Percentiles rank a stretch among this genome's conserved stretches.
Evolutionary conservation across 2,113 vertebrate genomes (phyloP).

Genomic region (Strigops habroptila): DNA sequence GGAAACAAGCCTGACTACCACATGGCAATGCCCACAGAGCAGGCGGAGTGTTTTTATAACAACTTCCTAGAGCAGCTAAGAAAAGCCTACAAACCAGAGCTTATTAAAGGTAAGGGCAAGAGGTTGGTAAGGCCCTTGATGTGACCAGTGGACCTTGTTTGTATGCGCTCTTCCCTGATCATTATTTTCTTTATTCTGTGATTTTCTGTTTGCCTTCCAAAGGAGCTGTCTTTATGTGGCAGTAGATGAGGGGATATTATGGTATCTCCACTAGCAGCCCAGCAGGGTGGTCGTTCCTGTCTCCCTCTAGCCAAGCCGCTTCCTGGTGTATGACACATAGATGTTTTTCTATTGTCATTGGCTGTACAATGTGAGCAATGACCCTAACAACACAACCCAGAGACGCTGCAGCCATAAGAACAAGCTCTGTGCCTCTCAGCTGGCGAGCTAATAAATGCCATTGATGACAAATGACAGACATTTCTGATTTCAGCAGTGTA

Average conservation of each 20-base stretch:
- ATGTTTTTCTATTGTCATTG: background rate
- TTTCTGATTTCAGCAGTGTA: background rate
- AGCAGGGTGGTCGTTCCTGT: background rate
- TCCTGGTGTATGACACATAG: background rate
- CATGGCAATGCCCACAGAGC: conserved; percentile 88
- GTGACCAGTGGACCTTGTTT: background rate
- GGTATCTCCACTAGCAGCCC: background rate
- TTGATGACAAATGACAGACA: background rate
- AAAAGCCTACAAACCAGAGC: conserved; percentile 86
- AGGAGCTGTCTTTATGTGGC: background rate
- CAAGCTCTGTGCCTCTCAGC: background rate
- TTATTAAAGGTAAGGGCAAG: conserved; percentile 85
- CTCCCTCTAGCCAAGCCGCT: background rate
- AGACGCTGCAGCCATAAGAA: background rate
- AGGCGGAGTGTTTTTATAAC: conserved; percentile 88
- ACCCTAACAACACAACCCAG: background rate
- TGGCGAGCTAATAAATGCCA: background rate
- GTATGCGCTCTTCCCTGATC: background rate
- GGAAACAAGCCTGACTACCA: conserved; percentile 97
- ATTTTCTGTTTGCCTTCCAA: background rate
- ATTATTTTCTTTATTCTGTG: background rate
- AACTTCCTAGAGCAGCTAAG: conserved; percentile 89
- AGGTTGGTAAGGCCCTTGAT: background rate
- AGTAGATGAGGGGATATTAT: background rate
- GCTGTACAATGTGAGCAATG: background rate